Evolutionary conservation across 2,113 vertebrate species (phyloP), one percentile per base, ranked within the genome.

Genomic region (Nycticebus coucang): DNA sequence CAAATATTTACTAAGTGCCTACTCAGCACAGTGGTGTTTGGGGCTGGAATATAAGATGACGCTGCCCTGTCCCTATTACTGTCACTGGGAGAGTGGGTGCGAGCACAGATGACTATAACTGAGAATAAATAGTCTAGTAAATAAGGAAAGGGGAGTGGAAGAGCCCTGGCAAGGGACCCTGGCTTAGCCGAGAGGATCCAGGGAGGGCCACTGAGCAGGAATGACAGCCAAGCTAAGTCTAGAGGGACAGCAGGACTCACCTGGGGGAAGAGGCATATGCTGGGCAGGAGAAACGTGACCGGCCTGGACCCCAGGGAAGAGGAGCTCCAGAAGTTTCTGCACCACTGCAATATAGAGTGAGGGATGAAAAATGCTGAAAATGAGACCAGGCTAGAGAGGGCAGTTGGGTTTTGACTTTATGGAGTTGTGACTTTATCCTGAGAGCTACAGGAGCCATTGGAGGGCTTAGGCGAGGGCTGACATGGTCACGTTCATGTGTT

Each of bases 401-500:
- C 59, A 11, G 26, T 1, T 45, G 24, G 28, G 35, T n/a, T 37
- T 24, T 1, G 1, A 50, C 45, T 50, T 5, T 64, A 33, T 26
- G 22, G 45, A 62, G 55, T 37, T n/a, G 50, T 64, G 74, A 33
- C 28, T n/a, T 24, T 13, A 57, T 26, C 33, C 17, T 11, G 35
- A 91, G 26, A n/a, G 26, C 41, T 9, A 0, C 0, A 7, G 37
- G n/a, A 83, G 33, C 35, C 21, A 8, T 35, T 0, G 0, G 45
- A n/a, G 64, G 41, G 17, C 5, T 33, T 19, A 30, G 1, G 33
- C 0, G 8, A 45, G 71, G 41, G n/a, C 22, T 13, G 13, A 1
- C 4, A 18, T 0, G 0, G 69, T 50, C n/a, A 4, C 0, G 10
- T 37, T 7, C 50, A 41, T 4, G 18, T 7, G 35, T 79, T 55